A percentile compares a stretch with the other conserved stretches of the same genome.
phyloP scores from a whole-genome alignment of 2,113 vertebrate species.

The Salvelinus fontinalis region DNA sequence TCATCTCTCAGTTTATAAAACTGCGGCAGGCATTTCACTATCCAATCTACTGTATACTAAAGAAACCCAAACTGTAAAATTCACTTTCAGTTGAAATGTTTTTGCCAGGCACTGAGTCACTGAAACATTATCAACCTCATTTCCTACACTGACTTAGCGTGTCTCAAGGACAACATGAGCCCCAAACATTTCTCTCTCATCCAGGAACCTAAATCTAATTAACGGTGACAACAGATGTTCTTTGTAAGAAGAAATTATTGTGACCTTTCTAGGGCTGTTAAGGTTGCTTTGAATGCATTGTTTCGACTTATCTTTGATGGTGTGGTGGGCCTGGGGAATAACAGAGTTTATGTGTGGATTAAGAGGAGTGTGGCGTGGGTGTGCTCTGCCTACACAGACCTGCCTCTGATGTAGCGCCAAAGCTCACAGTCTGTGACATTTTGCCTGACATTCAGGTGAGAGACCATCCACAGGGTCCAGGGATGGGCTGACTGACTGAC shows the following conservation, averaged over 20 bases:
- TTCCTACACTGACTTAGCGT: constrained; percentile 17
- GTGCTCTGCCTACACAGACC: not conserved
- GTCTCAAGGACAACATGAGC: constrained; percentile 7
- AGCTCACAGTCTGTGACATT: constrained; percentile 12
- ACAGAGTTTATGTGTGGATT: not conserved
- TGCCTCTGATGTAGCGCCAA: constrained; percentile 14
- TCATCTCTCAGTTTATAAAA: not conserved
- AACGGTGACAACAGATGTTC: constrained; percentile 6
- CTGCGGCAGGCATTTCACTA: not conserved
- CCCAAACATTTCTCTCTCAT: constrained; percentile 3
- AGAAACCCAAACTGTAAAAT: not conserved
- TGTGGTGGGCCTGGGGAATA: not conserved
- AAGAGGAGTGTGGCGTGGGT: not conserved
- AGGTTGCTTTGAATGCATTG: not conserved
- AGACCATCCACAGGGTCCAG: not conserved
- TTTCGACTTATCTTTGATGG: not conserved
- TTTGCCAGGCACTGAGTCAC: constrained; percentile 21
- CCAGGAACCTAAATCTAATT: constrained; percentile 26
- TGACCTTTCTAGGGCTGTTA: constrained; percentile 4
- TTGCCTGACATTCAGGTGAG: constrained; percentile 19
- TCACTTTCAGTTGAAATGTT: constrained; percentile 25
- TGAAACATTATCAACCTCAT: constrained; percentile 35
- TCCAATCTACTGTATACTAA: not conserved
- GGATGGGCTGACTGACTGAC: not conserved
- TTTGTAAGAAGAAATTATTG: constrained; percentile 2